These are phyloP conservation scores for Chaenodraco wilsoni DNA, from an alignment of 2,797 vertebrate species.

Conservation along the genomic window DNA sequence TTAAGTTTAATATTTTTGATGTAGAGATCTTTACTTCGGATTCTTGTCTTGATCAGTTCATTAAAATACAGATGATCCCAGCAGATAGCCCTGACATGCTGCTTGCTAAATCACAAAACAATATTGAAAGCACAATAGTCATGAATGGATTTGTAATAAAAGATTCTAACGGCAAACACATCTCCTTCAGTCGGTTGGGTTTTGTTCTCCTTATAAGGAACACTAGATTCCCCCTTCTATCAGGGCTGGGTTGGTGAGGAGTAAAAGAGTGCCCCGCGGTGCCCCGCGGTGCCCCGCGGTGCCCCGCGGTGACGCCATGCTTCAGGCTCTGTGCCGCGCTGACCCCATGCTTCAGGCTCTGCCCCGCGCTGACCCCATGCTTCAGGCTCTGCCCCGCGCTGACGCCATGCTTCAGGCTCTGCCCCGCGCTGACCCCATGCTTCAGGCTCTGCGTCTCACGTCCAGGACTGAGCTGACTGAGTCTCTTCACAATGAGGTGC, in stretches of 20 bases:
- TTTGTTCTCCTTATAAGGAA: conserved; percentile 4
- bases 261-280: conserved; percentile 13
- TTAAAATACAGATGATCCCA: not conserved
- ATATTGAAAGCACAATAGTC: not conserved
- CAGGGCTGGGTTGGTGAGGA: not conserved
- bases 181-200: conserved; percentile 1
- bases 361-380: too few relatives aligned
- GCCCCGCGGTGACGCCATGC: not conserved
- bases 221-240: not conserved
- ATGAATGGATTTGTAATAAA: not conserved
- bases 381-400: too few relatives aligned
- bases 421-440: conserved; percentile 9
- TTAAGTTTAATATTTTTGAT: not conserved
- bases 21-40: not conserved
- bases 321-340: too few relatives aligned
- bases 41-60: not conserved
- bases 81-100: not conserved
- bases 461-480: not conserved
- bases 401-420: too few relatives aligned
- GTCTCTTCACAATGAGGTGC: not conserved
- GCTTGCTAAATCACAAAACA: too few relatives aligned
- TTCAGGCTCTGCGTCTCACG: conserved; percentile 8
- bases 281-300: conserved; percentile 8
- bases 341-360: too few relatives aligned
- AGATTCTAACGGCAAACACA: not conserved